Conservation (phyloP, 2,113 vertebrate genomes). For the Podiceps cristatus region DNA sequence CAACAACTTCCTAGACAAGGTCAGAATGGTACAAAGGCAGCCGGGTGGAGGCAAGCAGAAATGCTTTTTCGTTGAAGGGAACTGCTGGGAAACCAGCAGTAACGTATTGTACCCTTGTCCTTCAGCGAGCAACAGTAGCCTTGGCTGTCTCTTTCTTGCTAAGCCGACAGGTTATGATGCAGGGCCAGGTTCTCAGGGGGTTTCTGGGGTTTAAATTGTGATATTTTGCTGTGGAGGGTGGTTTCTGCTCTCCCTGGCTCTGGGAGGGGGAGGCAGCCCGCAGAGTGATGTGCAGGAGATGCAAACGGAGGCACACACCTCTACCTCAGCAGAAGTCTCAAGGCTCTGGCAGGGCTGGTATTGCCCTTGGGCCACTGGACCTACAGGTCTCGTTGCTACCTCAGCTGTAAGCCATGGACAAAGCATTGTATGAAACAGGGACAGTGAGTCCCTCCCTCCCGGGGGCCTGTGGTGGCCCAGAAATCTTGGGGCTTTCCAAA, state of each 20-base stretch:
- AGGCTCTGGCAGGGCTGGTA: background rate
- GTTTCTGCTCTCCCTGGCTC: background rate
- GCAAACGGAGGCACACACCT: fast-evolving
- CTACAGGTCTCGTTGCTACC: background rate
- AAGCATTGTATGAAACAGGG: background rate
- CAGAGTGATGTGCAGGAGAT: background rate
- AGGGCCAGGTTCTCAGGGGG: background rate
- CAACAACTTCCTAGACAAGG: constrained; percentile 68
- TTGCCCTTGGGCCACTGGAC: background rate
- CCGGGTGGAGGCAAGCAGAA: constrained; percentile 19
- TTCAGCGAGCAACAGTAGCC: constrained; percentile 56
- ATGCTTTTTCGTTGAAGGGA: constrained; percentile 77
- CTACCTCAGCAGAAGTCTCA: background rate
- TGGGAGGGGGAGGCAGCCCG: background rate
- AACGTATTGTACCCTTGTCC: constrained; percentile 70
- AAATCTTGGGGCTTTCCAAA: background rate
- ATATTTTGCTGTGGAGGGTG: background rate
- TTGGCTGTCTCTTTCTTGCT: constrained; percentile 43
- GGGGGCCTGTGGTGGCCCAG: background rate
- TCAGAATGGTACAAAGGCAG: constrained; percentile 65
- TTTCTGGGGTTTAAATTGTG: background rate
- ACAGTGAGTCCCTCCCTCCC: background rate
- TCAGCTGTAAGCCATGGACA: fast-evolving
- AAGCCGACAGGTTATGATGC: background rate
- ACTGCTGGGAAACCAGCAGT: constrained; percentile 69